Evolutionary conservation across 2,888 invertebrate species (phyloP).

Genomic region (Phortica magna): DNA sequence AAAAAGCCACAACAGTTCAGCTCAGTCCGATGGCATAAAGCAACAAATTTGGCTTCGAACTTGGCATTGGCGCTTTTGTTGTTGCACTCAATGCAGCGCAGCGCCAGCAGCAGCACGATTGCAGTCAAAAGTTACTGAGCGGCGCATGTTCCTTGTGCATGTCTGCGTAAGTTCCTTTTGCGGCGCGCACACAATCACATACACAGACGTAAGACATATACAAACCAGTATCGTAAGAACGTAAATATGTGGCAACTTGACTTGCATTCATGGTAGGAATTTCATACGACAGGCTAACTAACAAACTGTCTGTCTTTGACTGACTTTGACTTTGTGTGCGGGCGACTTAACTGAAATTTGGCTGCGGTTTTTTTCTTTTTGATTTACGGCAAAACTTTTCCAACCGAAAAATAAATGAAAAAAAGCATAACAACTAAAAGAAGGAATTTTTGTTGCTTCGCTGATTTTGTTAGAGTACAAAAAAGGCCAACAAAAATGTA

Average conservation of each 20-base stretch:
- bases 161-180: constrained; percentile 33
- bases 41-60: constrained; percentile 17
- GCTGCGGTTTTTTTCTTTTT: no score
- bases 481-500: background rate
- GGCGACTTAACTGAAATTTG: background rate
- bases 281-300: background rate
- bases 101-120: no score
- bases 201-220: constrained; percentile 32
- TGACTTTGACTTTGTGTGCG: background rate
- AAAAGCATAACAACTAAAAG: no score
- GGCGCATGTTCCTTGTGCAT: constrained; percentile 46
- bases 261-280: background rate
- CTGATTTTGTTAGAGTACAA: background rate
- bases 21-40: background rate
- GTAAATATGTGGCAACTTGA: constrained; percentile 52
- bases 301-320: background rate
- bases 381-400: no score
- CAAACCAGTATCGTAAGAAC: constrained; percentile 67
- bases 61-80: constrained; percentile 26
- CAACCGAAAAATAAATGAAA: no score
- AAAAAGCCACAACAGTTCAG: background rate
- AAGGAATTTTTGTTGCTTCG: no score
- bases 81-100: constrained; percentile 5
- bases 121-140: no score
- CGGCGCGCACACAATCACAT: constrained; percentile 16